Base-by-base conservation (phyloP, 1,140 invertebrate species). In the Drosophila dunni region DNA sequence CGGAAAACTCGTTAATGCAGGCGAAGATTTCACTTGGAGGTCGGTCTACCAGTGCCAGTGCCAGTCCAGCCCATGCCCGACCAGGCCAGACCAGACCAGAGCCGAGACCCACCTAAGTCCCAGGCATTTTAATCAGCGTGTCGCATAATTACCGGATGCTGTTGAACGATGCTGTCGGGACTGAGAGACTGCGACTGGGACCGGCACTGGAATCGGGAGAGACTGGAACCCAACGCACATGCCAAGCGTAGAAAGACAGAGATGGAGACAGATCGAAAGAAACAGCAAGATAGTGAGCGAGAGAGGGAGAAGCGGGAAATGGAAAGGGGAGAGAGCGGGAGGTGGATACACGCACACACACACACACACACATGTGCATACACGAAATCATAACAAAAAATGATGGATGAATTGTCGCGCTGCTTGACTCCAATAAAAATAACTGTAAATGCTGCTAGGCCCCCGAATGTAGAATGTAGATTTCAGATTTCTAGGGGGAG, bases 71-170 rank as follows among this genome's bases (percentile, higher is more conserved):
- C 34, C 20, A 45, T 38, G 45, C 42, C 38, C 46, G 15, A 63
- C 62, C 58, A 13, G 60, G 20, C 68, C 79, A 76, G 86, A 29
- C 42, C 38, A 46, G 24, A 63, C 62, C 60, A 20, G 64, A 33
- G 65, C 79, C 24, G 2, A 76, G 86, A 86, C 79, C 82, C 77
- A 90, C 88, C 79, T 79, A 72, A 88, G 79, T 66, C 68, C 77
- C 54, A 82, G 84, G 84, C 84, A 88, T 88, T 88, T 88, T 88
- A 88, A 88, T 88, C 84, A 88, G 84, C 84, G 84, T 88, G 84
- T 88, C 84, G 84, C 84, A 88, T 88, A 88, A 88, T 88, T 88
- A 88, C 84, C 84, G 84, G 84, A 88, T 88, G 84, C 84, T 88
- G 84, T 78, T 84, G 82, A 78, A 62, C 61, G 83, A 58, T 33